Percentiles rank a stretch among this genome's conserved stretches.
These are phyloP conservation scores for Caerostris darwini DNA, from an alignment of 1,140 invertebrate species.

Conservation along the genomic window DNA sequence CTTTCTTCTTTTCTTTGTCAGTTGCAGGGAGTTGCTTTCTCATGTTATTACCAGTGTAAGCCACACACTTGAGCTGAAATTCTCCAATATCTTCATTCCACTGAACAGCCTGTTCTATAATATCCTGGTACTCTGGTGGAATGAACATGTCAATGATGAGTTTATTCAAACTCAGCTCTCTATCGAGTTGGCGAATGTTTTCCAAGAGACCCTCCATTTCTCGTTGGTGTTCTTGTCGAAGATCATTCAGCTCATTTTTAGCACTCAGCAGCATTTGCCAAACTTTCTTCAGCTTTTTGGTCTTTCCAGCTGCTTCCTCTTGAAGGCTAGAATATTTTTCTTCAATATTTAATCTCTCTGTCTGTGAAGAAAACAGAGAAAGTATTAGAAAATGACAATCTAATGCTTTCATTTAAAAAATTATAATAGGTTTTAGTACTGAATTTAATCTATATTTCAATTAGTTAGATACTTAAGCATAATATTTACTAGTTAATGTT, in stretches of 20 bases:
- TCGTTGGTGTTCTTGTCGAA: slow-evolving; percentile 95
- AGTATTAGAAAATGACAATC: no score
- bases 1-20: slow-evolving; percentile 77
- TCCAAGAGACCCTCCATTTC: slow-evolving; percentile 98
- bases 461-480: no score
- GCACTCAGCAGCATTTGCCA: slow-evolving; percentile 90
- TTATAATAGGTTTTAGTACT: no score
- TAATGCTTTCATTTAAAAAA: no score
- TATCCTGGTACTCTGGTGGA: slow-evolving; percentile 94
- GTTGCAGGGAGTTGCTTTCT: slow-evolving; percentile 78
- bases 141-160: slow-evolving; percentile 92
- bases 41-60: slow-evolving; percentile 99
- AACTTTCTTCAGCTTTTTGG: slow-evolving; percentile 95
- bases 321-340: slow-evolving; percentile 96
- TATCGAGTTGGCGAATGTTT: slow-evolving; percentile 92
- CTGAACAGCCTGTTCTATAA: slow-evolving; percentile 95
- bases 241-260: slow-evolving; percentile 93
- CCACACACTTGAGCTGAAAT: slow-evolving; percentile 98
- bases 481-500: no score
- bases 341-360: slow-evolving; percentile 96
- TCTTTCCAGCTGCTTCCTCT: slow-evolving; percentile 95
- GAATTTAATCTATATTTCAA: no score
- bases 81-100: slow-evolving; percentile 99
- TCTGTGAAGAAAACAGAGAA: slow-evolving; percentile 82
- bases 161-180: slow-evolving; percentile 95